phyloP scores from a whole-genome alignment of 2,888 invertebrate species.

The Rhagonycha lutea region DNA sequence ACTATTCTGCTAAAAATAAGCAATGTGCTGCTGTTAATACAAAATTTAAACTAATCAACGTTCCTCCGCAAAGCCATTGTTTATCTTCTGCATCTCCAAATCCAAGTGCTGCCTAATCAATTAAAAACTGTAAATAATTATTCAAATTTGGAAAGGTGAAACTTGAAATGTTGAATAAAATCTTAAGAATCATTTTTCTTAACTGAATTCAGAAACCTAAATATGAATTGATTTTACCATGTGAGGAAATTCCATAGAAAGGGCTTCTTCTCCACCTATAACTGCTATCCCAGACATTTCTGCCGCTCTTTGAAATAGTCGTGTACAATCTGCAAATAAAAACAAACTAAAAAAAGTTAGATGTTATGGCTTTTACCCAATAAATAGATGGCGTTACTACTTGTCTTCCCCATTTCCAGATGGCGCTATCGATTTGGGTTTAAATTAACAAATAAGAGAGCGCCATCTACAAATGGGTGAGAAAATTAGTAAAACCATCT shows the following conservation, averaged over 20 bases:
- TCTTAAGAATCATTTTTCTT: too few relatives aligned
- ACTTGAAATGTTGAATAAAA: too few relatives aligned
- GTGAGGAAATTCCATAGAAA: constrained; percentile 49
- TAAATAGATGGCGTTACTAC: too few relatives aligned
- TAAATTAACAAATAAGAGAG: too few relatives aligned
- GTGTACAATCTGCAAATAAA: not conserved
- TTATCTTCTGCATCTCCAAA: constrained; percentile 46
- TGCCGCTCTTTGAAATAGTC: not conserved
- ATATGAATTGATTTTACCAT: constrained; percentile 42
- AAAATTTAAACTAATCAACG: constrained; percentile 65
- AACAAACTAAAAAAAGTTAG: too few relatives aligned
- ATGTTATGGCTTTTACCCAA: too few relatives aligned
- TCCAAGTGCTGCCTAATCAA: constrained; percentile 46
- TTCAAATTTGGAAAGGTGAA: too few relatives aligned
- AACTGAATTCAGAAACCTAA: not conserved
- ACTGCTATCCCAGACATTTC: constrained; percentile 23
- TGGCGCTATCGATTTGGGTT: too few relatives aligned
- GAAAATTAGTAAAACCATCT: too few relatives aligned
- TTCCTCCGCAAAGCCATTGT: constrained; percentile 67
- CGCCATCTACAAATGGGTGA: too few relatives aligned
- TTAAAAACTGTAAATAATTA: not conserved
- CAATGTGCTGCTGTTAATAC: constrained; percentile 75
- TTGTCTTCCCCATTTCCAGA: too few relatives aligned
- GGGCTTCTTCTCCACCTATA: constrained; percentile 40
- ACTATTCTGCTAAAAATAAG: constrained; percentile 39